Conservation (phyloP, 2,797 vertebrate genomes). For the Psittacula derbiana region DNA sequence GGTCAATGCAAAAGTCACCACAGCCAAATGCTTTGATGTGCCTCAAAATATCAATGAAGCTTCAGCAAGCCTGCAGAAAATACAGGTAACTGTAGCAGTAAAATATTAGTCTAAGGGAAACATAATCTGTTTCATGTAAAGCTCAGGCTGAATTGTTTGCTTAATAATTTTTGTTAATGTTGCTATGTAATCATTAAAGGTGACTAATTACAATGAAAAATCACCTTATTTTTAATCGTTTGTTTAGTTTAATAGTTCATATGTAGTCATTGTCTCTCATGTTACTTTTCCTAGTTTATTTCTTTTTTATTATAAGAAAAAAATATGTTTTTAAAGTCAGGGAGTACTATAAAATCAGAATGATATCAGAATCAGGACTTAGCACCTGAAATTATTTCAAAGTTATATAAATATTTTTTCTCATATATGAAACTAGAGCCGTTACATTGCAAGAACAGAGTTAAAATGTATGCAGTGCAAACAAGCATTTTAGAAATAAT, state of each 20-base stretch:
- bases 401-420: background rate
- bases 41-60: constrained; percentile 89
- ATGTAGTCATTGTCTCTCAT: background rate
- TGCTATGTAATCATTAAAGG: background rate
- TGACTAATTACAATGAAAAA: background rate
- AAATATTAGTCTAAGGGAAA: background rate
- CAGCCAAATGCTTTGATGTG: constrained; percentile 92
- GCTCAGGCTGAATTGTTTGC: background rate
- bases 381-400: background rate
- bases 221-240: background rate
- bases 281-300: background rate
- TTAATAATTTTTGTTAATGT: background rate
- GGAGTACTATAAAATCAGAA: background rate
- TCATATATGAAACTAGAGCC: background rate
- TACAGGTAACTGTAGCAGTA: constrained; percentile 83
- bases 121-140: background rate
- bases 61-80: constrained; percentile 86
- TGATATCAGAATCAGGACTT: accelerated
- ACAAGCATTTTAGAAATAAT: background rate
- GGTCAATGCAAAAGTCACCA: constrained; percentile 90
- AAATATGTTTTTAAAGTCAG: background rate
- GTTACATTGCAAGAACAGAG: background rate
- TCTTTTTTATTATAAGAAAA: background rate
- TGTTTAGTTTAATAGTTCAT: background rate
- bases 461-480: background rate